These are phyloP conservation scores for Rhabdomys dilectus DNA, from an alignment of 2,113 vertebrate species.

Conservation along the genomic window DNA sequence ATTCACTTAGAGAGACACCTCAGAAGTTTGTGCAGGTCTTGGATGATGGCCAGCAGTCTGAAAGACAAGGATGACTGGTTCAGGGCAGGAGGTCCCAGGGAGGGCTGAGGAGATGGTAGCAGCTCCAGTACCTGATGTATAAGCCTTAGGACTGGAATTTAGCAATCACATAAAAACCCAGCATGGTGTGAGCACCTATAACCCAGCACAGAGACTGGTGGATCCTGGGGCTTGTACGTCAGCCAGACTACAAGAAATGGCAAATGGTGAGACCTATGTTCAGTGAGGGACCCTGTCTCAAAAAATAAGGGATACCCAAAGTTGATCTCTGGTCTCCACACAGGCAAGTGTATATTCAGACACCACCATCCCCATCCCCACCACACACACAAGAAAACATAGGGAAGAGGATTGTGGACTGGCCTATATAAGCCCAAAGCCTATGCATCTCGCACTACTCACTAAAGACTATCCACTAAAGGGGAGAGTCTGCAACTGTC, in stretches of 20 bases:
- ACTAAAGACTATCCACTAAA: not conserved
- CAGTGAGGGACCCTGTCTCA: not conserved
- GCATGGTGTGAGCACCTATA: not conserved
- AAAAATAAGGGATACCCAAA: not conserved
- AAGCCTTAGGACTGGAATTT: not conserved
- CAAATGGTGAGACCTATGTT: not conserved
- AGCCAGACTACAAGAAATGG: not conserved
- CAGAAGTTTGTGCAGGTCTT: not conserved
- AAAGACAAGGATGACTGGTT: not conserved
- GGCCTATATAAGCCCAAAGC: not conserved
- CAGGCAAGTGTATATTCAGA: no score
- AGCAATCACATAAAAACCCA: not conserved
- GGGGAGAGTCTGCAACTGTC: not conserved
- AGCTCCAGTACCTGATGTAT: no score
- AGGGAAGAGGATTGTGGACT: not conserved
- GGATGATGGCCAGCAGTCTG: not conserved
- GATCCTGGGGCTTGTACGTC: not conserved
- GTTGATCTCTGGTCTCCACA: not conserved
- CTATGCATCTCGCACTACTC: not conserved
- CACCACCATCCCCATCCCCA: not conserved
- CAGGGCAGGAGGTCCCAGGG: not conserved
- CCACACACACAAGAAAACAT: not conserved
- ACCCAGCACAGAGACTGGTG: not conserved
- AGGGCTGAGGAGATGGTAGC: not conserved
- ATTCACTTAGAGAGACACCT: not conserved